A percentile compares a stretch with the other conserved stretches of the same genome.
Conservation (phyloP, 2,888 invertebrate species). For the Apodemia zela region DNA sequence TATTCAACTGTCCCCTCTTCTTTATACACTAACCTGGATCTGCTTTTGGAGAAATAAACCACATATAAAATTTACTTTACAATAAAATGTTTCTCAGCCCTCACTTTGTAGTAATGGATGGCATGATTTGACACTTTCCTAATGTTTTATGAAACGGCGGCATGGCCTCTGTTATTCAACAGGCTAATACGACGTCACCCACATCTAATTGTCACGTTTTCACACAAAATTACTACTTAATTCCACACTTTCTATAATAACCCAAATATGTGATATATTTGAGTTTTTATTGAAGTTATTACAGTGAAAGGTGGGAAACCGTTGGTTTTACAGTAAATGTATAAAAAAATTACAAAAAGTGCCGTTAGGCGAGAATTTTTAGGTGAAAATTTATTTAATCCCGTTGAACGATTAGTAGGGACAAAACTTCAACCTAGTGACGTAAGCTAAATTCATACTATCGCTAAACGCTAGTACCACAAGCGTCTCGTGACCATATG, state of each 20-base stretch:
- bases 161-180: conserved; percentile 49
- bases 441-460: no score
- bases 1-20: no score
- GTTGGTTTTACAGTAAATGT: background rate
- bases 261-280: conserved; percentile 41
- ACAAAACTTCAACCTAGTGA: no score
- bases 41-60: no score
- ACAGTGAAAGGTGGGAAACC: conserved; percentile 3
- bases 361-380: no score
- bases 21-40: no score
- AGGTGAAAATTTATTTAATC: no score
- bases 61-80: no score
- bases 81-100: background rate
- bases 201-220: conserved; percentile 65
- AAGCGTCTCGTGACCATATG: no score
- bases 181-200: conserved; percentile 47
- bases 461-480: no score
- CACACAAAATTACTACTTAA: conserved; percentile 62
- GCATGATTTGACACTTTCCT: conserved; percentile 72
- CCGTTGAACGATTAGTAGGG: no score
- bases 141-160: conserved; percentile 70
- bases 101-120: conserved; percentile 50
- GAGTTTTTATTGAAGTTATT: conserved; percentile 19
- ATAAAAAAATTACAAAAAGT: background rate
- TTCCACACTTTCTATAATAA: conserved; percentile 68